A percentile compares a stretch with the other conserved stretches of the same genome.
These are phyloP conservation scores for Endomychus coccineus DNA, from an alignment of 2,888 invertebrate species.

Conservation along the genomic window DNA sequence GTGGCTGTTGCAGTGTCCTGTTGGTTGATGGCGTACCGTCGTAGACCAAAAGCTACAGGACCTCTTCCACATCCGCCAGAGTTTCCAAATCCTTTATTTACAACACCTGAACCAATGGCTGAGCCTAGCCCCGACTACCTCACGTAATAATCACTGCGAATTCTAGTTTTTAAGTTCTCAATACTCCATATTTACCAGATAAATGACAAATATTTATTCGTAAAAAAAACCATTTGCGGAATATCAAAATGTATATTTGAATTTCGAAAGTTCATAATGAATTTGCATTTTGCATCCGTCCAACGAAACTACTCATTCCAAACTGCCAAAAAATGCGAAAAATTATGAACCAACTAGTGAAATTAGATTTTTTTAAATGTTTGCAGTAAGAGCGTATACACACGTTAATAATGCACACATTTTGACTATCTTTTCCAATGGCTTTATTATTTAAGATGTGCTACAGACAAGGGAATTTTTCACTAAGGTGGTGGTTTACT, in stretches of 20 bases:
- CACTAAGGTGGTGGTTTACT: constrained; percentile 38
- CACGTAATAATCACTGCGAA: constrained; percentile 41
- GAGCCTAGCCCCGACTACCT: constrained; percentile 79
- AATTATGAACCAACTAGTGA: constrained; percentile 25
- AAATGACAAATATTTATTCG: constrained; percentile 23
- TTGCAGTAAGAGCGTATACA: constrained; percentile 24
- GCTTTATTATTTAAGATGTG: constrained; percentile 32
- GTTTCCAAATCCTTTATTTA: constrained; percentile 90
- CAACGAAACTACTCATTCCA: constrained; percentile 32
- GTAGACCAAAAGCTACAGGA: constrained; percentile 78
- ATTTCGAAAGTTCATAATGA: no score
- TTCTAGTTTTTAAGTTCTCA: constrained; percentile 16
- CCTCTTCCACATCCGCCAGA: constrained; percentile 92
- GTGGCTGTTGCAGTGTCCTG: constrained; percentile 92
- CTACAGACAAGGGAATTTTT: constrained; percentile 34
- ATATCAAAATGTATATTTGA: constrained; percentile 1
- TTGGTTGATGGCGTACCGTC: constrained; percentile 90
- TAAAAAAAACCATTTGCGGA: constrained; percentile 31
- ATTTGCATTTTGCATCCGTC: constrained; percentile 27
- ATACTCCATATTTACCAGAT: constrained; percentile 14
- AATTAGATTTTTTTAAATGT: constrained; percentile 22
- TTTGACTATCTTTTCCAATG: constrained; percentile 40
- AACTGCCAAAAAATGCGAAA: constrained; percentile 21
- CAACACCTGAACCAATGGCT: constrained; percentile 70
- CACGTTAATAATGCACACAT: constrained; percentile 14